These are phyloP conservation scores for Cyphomyrus plagiostoma DNA, from an alignment of 2,113 vertebrate genomes.

Conservation along the genomic window DNA sequence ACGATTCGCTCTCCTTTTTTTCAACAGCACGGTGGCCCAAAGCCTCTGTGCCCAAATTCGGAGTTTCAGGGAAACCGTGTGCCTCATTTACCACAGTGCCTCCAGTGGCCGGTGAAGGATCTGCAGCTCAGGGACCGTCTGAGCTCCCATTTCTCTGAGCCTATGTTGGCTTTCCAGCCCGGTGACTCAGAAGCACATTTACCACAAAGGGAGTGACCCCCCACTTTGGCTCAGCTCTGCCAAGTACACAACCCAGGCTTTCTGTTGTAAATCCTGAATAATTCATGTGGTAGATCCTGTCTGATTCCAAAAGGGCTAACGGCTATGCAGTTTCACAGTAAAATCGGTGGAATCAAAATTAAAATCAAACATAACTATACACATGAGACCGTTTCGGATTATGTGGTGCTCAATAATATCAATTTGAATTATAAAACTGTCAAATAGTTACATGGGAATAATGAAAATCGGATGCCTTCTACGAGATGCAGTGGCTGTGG, in stretches of 20 bases:
- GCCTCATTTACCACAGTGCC: background rate
- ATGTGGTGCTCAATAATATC: too few species aligned
- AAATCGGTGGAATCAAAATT: background rate
- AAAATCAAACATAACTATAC: background rate
- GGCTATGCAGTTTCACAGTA: background rate
- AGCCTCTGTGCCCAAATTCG: background rate
- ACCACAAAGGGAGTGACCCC: background rate
- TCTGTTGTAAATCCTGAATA: background rate
- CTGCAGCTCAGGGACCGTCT: background rate
- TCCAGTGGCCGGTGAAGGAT: background rate
- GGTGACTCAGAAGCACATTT: background rate
- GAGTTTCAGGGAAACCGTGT: background rate
- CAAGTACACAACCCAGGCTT: background rate
- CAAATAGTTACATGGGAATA: background rate
- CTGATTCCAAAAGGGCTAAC: background rate
- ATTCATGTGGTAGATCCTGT: background rate
- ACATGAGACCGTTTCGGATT: background rate
- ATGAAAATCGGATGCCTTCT: background rate
- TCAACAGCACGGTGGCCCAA: background rate
- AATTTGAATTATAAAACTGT: background rate
- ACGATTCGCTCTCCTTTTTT: background rate
- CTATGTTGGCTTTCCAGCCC: background rate
- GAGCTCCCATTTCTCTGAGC: background rate
- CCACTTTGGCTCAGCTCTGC: background rate
- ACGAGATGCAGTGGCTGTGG: background rate